A percentile compares a stretch with the other conserved stretches of the same genome.
Evolutionary conservation across 2,888 invertebrate species (phyloP).

Genomic region (Lydus trimaculatus): DNA sequence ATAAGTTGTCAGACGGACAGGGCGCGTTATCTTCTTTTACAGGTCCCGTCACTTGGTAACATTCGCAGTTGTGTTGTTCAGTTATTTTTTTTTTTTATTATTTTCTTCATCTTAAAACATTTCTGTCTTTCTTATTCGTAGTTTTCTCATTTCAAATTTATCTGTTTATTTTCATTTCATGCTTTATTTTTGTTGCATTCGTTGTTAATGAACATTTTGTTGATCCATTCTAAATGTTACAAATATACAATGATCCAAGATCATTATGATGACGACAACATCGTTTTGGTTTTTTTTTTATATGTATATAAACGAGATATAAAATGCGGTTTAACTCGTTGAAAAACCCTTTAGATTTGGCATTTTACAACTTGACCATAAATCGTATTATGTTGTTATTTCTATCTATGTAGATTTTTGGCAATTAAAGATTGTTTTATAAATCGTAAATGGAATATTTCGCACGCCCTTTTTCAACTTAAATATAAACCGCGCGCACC

Average conservation of each 20-base stretch:
- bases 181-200: conserved; percentile 31
- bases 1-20: conserved; percentile 47
- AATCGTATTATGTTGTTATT: not conserved
- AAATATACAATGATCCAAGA: not conserved
- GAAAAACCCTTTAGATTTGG: not conserved
- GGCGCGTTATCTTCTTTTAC: conserved; percentile 39
- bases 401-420: conserved; percentile 4
- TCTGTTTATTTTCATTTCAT: conserved; percentile 35
- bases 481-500: not conserved
- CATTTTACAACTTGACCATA: not conserved
- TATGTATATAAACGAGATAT: not conserved
- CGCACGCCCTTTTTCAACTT: not conserved
- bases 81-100: conserved; percentile 17
- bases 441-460: not conserved
- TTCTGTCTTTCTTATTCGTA: not conserved
- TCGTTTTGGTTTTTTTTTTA: too few relatives aligned
- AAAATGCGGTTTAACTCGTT: not conserved
- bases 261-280: not conserved
- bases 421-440: not conserved
- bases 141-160: not conserved
- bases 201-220: conserved; percentile 36
- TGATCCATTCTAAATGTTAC: not conserved
- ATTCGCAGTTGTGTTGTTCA: conserved; percentile 36
- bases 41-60: conserved; percentile 38
- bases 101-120: not conserved